phyloP scores from a whole-genome alignment of 1,140 invertebrate genomes.

The Meloidogyne hapla region DNA sequence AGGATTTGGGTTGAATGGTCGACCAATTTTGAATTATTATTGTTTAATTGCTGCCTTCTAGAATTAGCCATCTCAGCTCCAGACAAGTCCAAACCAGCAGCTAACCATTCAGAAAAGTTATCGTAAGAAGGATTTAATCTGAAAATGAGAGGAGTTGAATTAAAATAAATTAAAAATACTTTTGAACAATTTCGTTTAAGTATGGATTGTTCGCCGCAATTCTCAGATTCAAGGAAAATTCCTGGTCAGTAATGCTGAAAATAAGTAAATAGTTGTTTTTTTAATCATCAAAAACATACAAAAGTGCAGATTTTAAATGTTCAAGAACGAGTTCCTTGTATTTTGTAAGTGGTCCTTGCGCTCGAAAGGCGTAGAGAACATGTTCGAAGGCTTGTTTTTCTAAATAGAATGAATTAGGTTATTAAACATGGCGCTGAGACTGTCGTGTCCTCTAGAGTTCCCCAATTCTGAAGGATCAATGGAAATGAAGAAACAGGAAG shows the following conservation, averaged over 20 bases:
- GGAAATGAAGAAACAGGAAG: too few species aligned
- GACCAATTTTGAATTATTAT: background rate
- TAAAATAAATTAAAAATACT: constrained; percentile 21
- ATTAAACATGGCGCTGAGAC: too few species aligned
- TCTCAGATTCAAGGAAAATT: constrained; percentile 32
- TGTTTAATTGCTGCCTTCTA: constrained; percentile 23
- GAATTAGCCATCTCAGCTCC: constrained; percentile 30
- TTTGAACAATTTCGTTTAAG: constrained; percentile 38
- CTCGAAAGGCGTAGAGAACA: constrained; percentile 51
- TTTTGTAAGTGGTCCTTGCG: constrained; percentile 52
- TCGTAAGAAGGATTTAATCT: constrained; percentile 56
- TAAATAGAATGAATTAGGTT: constrained; percentile 22
- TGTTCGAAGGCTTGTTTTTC: constrained; percentile 47
- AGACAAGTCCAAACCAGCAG: constrained; percentile 31
- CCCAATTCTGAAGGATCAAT: too few species aligned
- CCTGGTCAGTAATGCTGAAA: constrained; percentile 52
- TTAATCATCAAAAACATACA: constrained; percentile 36
- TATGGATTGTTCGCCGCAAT: constrained; percentile 42
- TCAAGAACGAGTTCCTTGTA: constrained; percentile 57
- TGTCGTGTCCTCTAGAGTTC: too few species aligned
- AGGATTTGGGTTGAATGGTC: constrained; percentile 8
- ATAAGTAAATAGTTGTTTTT: background rate
- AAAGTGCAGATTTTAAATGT: constrained; percentile 50
- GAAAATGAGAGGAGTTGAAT: background rate
- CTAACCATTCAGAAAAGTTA: constrained; percentile 40